Evolutionary conservation across 2,888 invertebrate genomes (phyloP), one percentile per base, ranked within the genome.

Genomic region (Onchidella celtica): DNA sequence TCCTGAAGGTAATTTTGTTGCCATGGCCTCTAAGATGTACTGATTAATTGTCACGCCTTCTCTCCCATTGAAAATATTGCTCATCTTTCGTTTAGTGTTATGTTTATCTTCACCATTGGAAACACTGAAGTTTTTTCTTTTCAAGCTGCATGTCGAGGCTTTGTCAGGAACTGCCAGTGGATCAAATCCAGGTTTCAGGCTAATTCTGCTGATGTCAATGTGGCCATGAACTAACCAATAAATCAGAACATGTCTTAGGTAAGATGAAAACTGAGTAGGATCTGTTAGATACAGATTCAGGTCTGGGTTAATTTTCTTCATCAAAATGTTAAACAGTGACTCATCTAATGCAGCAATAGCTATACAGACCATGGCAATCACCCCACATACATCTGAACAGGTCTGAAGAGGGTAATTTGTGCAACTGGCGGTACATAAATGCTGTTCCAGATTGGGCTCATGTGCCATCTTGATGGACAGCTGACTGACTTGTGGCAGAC

Each of bases 371-470:
- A 81, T 76, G 21, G 76, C 76, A 70, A 81, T 59, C n/a, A 81
- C 76, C 21, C 81, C 81, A 65, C 81, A 81, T 17, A 81, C 81
- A 76, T 81, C 81, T 2, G 81, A 81, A 55, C 81, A 81, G 14
- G 61, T 81, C 61, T 81, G 81, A 21, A 81, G 57, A 14, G 81
- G 81, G 61, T 81, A 81, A 66, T 81, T 81, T 32, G 81, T 81
- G 72, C 81, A 81, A 9, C 57, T 27, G 24, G 66, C 36, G 9
- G 70, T 55, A 40, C 81, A 81, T 17, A 21, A 17, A 59, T 81
- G 81, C 21, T 81, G 81, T 47, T 81, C 81, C 3, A 6, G 11
- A 38, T 81, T 81, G 32, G 76, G 70, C 32, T 76, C 47, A 55
- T 81, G 81, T 14, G 81, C 81, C 70, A 81, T 68, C 32, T 63